Base-by-base conservation (phyloP, 2,888 invertebrate species). In the Protophormia terraenovae region DNA sequence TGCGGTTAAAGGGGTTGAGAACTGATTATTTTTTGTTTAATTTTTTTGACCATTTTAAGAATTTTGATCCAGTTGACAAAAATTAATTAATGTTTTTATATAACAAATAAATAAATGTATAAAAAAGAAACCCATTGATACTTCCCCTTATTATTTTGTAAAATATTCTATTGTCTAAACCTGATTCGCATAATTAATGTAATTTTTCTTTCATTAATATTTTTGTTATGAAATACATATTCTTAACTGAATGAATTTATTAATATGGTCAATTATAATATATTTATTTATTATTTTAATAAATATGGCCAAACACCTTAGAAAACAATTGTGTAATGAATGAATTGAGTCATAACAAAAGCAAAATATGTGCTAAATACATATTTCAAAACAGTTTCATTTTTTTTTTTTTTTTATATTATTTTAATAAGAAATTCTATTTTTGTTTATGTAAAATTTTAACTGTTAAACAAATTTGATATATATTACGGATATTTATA, bases 131-230 rank as follows among this genome's bases (percentile, higher is more conserved):
- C n/a, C 19, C 19, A 47, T 47, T 14, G 14, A 24, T 24, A 53
- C 53, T 53, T 53, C 22, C 24, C n/a, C 27, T n/a, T 58, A 62
- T 19, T 38, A 22, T 19, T 38, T 22, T 38, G 14, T 41, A 41
- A 19, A 53, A 24, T 38, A 64, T 64, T 64, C 38, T 64, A 22
- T 64, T 38, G 38, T 41, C 24, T n/a, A 55, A 16, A 16, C 55
- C 64, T 76, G 76, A 76, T 53, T 2, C 14, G 76, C 66, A 76
- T 76, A 76, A 67, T 58, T 67, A 67, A 76, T 66, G 27, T 58
- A 27, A 41, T 27, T 14, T 53, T 53, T 53, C 6, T 27, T 53
- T 53, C 24, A 50, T 53, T 27, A 27, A 66, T 53, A 10, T 41
- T 35, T 35, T 60, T 22, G 12, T 35, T 60, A 35, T 60, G 19